phyloP scores from a whole-genome alignment of 2,113 vertebrate species.

The Ivindomyrus marchei region DNA sequence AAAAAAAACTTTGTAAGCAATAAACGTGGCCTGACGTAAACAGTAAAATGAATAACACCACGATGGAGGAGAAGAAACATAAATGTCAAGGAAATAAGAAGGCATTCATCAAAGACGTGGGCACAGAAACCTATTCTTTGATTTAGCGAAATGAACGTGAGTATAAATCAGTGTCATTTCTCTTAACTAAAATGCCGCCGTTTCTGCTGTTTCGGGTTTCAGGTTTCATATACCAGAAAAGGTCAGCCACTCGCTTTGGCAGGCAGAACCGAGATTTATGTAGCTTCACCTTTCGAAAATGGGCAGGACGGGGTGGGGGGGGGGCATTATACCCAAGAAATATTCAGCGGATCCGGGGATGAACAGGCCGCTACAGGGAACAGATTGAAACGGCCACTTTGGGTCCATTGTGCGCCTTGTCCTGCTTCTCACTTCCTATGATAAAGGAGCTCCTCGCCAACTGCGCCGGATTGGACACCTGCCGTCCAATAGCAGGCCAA shows the following conservation, averaged over 20 bases:
- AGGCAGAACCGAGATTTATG: neutral
- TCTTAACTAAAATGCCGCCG: neutral
- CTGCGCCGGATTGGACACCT: neutral
- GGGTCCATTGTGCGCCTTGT: neutral
- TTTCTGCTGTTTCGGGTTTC: neutral
- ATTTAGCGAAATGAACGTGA: neutral
- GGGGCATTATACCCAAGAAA: neutral
- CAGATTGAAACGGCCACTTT: neutral
- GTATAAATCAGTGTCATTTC: neutral
- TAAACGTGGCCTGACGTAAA: neutral
- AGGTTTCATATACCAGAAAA: neutral
- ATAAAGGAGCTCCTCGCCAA: neutral
- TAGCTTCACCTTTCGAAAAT: neutral
- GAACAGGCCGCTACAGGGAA: neutral
- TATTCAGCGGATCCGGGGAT: neutral
- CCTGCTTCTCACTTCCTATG: neutral
- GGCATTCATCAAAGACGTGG: neutral
- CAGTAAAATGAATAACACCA: neutral
- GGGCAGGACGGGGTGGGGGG: neutral
- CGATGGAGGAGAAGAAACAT: neutral
- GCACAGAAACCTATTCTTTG: neutral
- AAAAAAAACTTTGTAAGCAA: neutral
- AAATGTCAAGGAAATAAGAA: neutral
- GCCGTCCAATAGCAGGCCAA: neutral
- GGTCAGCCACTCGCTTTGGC: neutral